Evolutionary conservation across 2,113 vertebrate genomes (phyloP), one percentile per base, ranked within the genome.

Genomic region (Gambusia affinis): DNA sequence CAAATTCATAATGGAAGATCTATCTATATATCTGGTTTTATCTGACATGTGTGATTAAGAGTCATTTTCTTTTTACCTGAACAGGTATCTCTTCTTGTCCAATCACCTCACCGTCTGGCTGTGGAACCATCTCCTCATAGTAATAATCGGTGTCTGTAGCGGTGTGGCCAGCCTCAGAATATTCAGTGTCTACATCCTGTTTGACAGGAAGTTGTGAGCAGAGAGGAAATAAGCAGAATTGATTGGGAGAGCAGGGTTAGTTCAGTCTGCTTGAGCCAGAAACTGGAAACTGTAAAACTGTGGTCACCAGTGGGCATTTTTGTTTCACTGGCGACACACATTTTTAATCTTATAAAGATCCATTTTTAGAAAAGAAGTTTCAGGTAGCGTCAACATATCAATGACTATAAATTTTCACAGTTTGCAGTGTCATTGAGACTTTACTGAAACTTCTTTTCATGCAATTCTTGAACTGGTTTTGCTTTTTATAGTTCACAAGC

Each of bases 171-270:
- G 92, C 88, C 88, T 95, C 94, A 83, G 91, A 88, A 87, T 91
- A 87, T 81, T 92, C 91, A 91, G 92, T 91, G 80, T 94, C 91
- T 94, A 94, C 85, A 82, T 95, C 94, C 94, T 95, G 91, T 95
- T 93, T 67, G 89, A 88, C 80, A 88, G 88, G 87, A 90, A 88
- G 81, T 86, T 85, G 86, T 90, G 88, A 84, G 84, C 74, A 85
- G 88, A 89, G 82, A 86, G 93, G 90, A 92, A n/a, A 90, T 87
- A 93, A 92, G 91, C 90, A 94, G 88, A 92, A 93, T 93, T 91
- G 81, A 93, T 86, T 86, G 80, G 85, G 83, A 94, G 73, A 92
- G 89, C 37, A 73, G 64, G 89, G 91, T 95, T 93, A 94, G 92
- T 89, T 89, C 76, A 87, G 78, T 87, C 78, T 83, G 91, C 85